These are phyloP conservation scores for Morone chrysops DNA, from an alignment of 2,113 vertebrate genomes.

Conservation along the genomic window DNA sequence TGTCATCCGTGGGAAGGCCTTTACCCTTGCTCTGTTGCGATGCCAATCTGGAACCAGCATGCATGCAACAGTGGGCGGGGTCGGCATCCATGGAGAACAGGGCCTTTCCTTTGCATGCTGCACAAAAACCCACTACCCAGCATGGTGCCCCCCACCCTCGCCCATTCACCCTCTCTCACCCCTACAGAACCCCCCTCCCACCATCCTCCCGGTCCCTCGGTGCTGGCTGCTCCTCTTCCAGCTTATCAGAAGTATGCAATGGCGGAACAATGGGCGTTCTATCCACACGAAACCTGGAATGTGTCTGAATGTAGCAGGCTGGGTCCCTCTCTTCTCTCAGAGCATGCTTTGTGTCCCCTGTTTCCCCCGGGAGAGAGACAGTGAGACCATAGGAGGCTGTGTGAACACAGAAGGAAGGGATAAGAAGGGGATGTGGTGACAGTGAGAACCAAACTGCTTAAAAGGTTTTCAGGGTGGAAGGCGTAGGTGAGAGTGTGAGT, in stretches of 20 bases:
- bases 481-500: conserved; percentile 4
- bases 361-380: conserved; percentile 50
- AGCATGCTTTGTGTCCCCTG: conserved; percentile 77
- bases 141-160: conserved; percentile 60
- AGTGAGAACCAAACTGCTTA: conserved; percentile 38
- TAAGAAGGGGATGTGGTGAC: conserved; percentile 43
- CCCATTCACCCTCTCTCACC: conserved; percentile 58
- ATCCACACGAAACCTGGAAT: conserved; percentile 82
- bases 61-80: conserved; percentile 73
- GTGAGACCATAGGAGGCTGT: conserved; percentile 16
- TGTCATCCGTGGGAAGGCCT: conserved; percentile 73
- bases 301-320: conserved; percentile 83
- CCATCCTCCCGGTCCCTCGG: conserved; percentile 33
- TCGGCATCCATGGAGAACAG: conserved; percentile 79
- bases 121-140: conserved; percentile 66
- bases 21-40: conserved; percentile 60
- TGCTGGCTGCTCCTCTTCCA: conserved; percentile 68
- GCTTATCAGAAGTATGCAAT: conserved; percentile 81
- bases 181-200: conserved; percentile 17
- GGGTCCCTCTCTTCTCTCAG: conserved; percentile 73
- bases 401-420: conserved; percentile 21
- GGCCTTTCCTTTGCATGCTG: conserved; percentile 72
- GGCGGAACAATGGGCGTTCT: conserved; percentile 83
- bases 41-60: conserved; percentile 61
- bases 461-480: conserved; percentile 31